A percentile compares a stretch with the other conserved stretches of the same genome.
phyloP scores from a whole-genome alignment of 92 coral and sea anemone species.

The Epizoanthus ramosus region DNA sequence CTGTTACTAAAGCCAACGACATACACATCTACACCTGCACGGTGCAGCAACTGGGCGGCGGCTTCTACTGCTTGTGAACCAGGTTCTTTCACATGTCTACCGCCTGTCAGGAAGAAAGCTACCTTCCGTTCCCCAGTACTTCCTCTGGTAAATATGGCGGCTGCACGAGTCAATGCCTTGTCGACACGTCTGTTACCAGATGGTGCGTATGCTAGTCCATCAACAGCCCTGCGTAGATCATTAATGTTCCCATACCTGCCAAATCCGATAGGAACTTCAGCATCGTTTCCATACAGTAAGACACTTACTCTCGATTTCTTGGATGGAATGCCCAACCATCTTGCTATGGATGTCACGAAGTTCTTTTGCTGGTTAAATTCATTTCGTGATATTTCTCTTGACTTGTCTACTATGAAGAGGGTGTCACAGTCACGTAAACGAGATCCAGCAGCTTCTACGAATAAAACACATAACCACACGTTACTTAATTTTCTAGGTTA shows the following conservation, averaged over 20 bases:
- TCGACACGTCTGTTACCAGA: slow-evolving; percentile 39
- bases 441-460: neutral
- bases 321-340: slow-evolving; percentile 39
- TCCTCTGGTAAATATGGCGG: slow-evolving; percentile 22
- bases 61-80: slow-evolving; percentile 27
- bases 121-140: slow-evolving; percentile 51
- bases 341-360: slow-evolving; percentile 48
- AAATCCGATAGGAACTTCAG: slow-evolving; percentile 40
- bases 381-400: slow-evolving; percentile 39
- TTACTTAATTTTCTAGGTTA: neutral
- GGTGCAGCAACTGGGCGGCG: slow-evolving; percentile 46
- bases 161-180: slow-evolving; percentile 54
- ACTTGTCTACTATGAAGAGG: slow-evolving; percentile 54
- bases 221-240: slow-evolving; percentile 51
- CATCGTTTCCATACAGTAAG: slow-evolving; percentile 48
- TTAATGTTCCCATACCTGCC: slow-evolving; percentile 22
- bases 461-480: neutral
- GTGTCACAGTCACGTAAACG: slow-evolving; percentile 24
- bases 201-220: slow-evolving; percentile 45
- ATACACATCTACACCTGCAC: slow-evolving; percentile 53
- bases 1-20: slow-evolving; percentile 46
- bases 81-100: slow-evolving; percentile 36
- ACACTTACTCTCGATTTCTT: slow-evolving; percentile 49
- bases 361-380: slow-evolving; percentile 46
- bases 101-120: slow-evolving; percentile 55